A percentile compares a stretch with the other conserved stretches of the same genome.
phyloP scores from a whole-genome alignment of 2,888 invertebrate genomes.

The Steinernema hermaphroditum region DNA sequence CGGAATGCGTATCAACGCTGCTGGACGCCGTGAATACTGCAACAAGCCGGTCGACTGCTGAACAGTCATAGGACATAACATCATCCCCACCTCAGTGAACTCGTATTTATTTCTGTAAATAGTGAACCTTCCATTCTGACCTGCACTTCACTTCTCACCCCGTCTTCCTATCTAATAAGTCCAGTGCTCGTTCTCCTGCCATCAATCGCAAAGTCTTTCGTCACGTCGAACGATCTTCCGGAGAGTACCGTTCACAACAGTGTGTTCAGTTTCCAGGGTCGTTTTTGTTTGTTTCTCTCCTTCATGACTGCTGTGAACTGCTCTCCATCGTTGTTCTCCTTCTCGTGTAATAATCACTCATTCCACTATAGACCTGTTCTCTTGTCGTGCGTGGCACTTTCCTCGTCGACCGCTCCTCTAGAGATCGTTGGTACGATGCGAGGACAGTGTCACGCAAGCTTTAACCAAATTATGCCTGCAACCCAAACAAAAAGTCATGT shows the following conservation, averaged over 20 bases:
- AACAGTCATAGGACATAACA: slow-evolving; percentile 5
- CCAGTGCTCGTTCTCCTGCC: not conserved
- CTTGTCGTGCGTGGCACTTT: slow-evolving; percentile 2
- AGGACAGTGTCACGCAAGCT: slow-evolving; percentile 16
- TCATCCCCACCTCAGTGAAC: not conserved
- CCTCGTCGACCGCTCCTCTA: not conserved
- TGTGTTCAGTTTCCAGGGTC: slow-evolving; percentile 28
- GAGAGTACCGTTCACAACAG: slow-evolving; percentile 26
- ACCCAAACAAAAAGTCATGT: too few relatives aligned
- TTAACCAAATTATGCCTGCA: slow-evolving; percentile 4
- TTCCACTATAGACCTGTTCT: slow-evolving; percentile 4
- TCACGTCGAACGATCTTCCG: slow-evolving; percentile 4
- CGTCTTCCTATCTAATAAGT: slow-evolving; percentile 1
- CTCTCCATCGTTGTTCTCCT: slow-evolving; percentile 8
- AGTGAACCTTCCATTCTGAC: slow-evolving; percentile 14
- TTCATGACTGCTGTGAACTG: slow-evolving; percentile 27
- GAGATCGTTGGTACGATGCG: not conserved
- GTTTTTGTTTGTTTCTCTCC: slow-evolving; percentile 2
- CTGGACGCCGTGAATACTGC: slow-evolving; percentile 45
- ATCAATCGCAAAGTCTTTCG: slow-evolving; percentile 13
- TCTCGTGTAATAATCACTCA: slow-evolving; percentile 23
- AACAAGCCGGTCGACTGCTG: slow-evolving; percentile 48
- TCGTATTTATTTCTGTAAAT: slow-evolving; percentile 28
- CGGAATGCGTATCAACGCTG: slow-evolving; percentile 37
- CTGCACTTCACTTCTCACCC: not conserved